Base-by-base conservation (phyloP, 2,797 vertebrate genomes). In the Megalops cyprinoides region DNA sequence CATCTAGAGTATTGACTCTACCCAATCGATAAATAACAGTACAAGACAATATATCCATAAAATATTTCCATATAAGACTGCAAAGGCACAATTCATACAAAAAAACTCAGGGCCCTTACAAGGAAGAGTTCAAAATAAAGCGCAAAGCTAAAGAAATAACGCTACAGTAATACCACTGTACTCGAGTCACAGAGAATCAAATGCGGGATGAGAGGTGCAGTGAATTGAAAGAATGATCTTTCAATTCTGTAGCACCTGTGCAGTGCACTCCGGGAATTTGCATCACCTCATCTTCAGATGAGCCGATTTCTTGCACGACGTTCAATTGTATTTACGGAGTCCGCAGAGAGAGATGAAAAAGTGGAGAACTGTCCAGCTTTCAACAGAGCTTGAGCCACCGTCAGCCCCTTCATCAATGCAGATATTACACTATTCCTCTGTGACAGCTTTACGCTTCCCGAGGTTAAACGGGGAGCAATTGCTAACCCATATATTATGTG, bases 401-500 rank as follows among this genome's bases (percentile, higher is more conserved):
- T 81, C 69, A 82, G 81, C 88, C 86, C 58, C 77, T 90, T 87
- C 83, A 82, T 91, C 88, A 93, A 88, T 85, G 84, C 84, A 79
- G 85, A 90, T 79, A 89, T 88, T 84, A 85, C 90, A 92, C 88
- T 82, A 87, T 84, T 92, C 85, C 87, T 89, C 85, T 88, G 84
- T 88, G 92, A 92, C 86, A 90, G 90, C 85, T 94, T 93, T 93
- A 92, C 86, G 87, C 82, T 82, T 58, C 78, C 85, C 79, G 83
- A 85, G 37, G 86, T 90, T 91, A 93, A 92, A 90, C 78, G 46
- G 79, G 86, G 90, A 92, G 91, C 90, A 94, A 91, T 90, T 84
- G 93, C 90, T 74, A 74, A 84, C 85, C 88, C 85, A 93, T 94
- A 88, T 86, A 94, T 95, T 92, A 94, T 31, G 20, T 82, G 78